Base-by-base conservation (phyloP, 2,113 vertebrate species). In the Coregonus clupeaformis region DNA sequence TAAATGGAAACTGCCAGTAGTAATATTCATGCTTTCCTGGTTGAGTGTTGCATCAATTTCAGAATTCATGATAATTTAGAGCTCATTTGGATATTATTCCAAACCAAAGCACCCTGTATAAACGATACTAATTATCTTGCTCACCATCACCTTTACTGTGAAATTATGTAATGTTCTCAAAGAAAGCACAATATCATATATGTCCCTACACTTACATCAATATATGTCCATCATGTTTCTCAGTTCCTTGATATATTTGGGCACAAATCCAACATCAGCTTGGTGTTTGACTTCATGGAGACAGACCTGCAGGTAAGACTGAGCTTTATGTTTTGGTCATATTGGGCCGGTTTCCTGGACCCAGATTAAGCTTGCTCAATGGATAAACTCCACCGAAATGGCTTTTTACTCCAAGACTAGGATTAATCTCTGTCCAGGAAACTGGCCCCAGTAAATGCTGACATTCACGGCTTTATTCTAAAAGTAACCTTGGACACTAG, bases 241-340 rank as follows among this genome's bases (percentile, higher is more conserved):
- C 91, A 99, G 98, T 94, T 99, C 67, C 88, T 98, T 82, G 97
- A 99, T 92, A 97, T 96, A 3, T 99, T 99, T 90, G 97, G 98
- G 77, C 97, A 99, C 87, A 99, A 99, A 90, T 99, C 97, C 3
- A 99, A 99, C 85, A 99, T 99, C 87, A 99, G 97, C 68, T 90
- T 99, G 73, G 97, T 99, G 71, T 99, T 99, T 95, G 98, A 99
- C 85, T 99, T 94, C 86, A 99, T 99, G 97, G 97, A 99, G 91
- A 99, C 97, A 0, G 98, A 99, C 86, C 84, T 99, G 49, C 97
- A 99, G 97, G 98, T 99, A 91, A 92, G 90, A 73, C 0, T 29
- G 49, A 1, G 16, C 49, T 18, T 16, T 52, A 16, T 3, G 49
- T 52, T 16, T 14, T 52, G 49, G 14, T 16, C 16, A 18, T 52